phyloP scores from a whole-genome alignment of 2,113 vertebrate species.

The Zapornia atra region DNA sequence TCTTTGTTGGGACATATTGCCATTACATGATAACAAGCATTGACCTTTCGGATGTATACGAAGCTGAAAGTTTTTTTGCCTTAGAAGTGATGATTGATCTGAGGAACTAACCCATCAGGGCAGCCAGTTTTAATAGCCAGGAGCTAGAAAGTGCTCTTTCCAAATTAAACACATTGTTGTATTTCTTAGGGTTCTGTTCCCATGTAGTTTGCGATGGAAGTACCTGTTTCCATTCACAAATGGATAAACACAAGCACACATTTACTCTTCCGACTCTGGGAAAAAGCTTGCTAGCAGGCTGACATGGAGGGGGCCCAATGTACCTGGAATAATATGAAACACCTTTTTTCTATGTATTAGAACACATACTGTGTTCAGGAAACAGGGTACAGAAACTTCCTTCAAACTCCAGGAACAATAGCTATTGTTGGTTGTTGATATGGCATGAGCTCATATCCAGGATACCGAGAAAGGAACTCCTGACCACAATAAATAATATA shows the following conservation, averaged over 20 bases:
- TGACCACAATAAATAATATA: slow-evolving; percentile 74
- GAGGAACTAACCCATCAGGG: neutral
- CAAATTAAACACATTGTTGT: neutral
- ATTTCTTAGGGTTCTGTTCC: neutral
- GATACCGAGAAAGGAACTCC: slow-evolving; percentile 57
- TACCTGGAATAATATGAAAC: slow-evolving; percentile 76
- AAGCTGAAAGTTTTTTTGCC: neutral
- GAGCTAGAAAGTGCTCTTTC: neutral
- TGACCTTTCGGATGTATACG: neutral
- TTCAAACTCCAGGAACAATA: slow-evolving; percentile 79
- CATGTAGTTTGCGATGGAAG: neutral
- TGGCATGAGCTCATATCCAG: slow-evolving; percentile 83
- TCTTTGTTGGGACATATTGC: neutral
- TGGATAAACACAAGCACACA: neutral
- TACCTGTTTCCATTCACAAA: slow-evolving; percentile 6
- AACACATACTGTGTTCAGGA: slow-evolving; percentile 77
- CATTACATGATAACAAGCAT: neutral
- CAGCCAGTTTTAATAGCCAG: neutral
- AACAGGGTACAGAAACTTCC: slow-evolving; percentile 80
- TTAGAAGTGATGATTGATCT: neutral
- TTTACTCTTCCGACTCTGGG: slow-evolving; percentile 27
- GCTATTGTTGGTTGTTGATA: slow-evolving; percentile 79
- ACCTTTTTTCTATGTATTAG: slow-evolving; percentile 67
- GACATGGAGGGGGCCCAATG: neutral
- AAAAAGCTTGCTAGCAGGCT: slow-evolving; percentile 50